These are phyloP conservation scores for Falco punctatus DNA, from an alignment of 2,113 vertebrate genomes.

Conservation along the genomic window DNA sequence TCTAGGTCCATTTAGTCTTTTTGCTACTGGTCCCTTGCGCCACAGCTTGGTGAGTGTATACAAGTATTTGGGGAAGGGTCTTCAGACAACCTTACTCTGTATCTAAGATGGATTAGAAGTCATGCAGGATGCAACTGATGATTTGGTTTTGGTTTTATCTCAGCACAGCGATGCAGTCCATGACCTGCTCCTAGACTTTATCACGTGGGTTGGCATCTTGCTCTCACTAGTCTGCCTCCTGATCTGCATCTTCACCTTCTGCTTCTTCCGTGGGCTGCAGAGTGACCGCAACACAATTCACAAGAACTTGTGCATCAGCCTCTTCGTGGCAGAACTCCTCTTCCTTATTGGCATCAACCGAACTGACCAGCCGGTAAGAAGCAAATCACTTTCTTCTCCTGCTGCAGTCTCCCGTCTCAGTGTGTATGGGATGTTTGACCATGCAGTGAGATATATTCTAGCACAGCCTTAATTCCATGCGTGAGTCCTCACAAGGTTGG, in stretches of 20 bases:
- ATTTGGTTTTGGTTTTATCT: constrained; percentile 30
- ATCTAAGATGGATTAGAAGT: neutral
- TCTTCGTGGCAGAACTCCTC: constrained; percentile 95
- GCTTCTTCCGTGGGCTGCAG: constrained; percentile 97
- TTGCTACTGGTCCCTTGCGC: neutral
- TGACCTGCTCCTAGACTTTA: constrained; percentile 93
- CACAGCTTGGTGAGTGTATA: neutral
- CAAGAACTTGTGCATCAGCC: constrained; percentile 96
- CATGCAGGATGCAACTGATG: neutral
- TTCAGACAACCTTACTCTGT: neutral
- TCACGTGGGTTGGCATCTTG: constrained; percentile 98
- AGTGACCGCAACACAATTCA: constrained; percentile 98
- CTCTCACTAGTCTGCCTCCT: constrained; percentile 97
- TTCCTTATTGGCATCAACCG: constrained; percentile 97
- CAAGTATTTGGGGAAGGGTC: neutral
- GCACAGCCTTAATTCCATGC: neutral
- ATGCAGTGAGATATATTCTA: neutral
- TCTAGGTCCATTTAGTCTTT: neutral
- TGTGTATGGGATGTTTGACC: neutral
- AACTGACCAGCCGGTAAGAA: constrained; percentile 93
- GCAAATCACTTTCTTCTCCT: neutral
- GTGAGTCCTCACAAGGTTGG: neutral
- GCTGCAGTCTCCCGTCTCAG: neutral
- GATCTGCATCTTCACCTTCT: constrained; percentile 99
- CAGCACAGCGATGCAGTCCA: constrained; percentile 91